These are phyloP conservation scores for Drosophila lini DNA, from an alignment of 1,140 invertebrate genomes.

Conservation along the genomic window DNA sequence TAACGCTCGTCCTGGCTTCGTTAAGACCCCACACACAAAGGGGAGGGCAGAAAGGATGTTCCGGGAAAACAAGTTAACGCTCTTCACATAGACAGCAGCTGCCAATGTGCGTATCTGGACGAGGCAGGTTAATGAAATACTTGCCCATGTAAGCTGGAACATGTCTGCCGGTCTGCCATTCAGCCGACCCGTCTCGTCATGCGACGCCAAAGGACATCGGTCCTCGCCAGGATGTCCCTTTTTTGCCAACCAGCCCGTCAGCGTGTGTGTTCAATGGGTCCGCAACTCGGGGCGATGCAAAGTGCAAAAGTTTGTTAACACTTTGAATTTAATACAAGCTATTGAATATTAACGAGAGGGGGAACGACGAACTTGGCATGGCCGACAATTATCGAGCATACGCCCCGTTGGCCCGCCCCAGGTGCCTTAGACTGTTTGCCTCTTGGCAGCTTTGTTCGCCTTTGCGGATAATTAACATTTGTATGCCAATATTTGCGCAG, in stretches of 20 bases:
- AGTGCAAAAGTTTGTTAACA: slow-evolving; percentile 68
- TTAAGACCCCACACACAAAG: slow-evolving; percentile 17
- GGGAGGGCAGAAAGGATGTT: slow-evolving; percentile 10
- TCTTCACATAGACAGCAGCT: slow-evolving; percentile 59
- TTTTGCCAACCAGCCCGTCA: slow-evolving; percentile 2
- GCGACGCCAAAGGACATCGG: slow-evolving; percentile 29
- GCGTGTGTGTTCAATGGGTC: slow-evolving; percentile 15
- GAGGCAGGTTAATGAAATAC: slow-evolving; percentile 81
- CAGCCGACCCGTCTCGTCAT: slow-evolving; percentile 25
- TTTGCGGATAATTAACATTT: slow-evolving; percentile 64
- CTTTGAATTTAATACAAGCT: slow-evolving; percentile 53
- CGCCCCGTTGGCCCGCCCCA: slow-evolving; percentile 12
- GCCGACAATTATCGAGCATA: slow-evolving; percentile 41
- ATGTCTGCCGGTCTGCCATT: slow-evolving; percentile 29
- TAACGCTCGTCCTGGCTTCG: slow-evolving; percentile 30
- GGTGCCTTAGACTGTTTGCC: slow-evolving; percentile 15
- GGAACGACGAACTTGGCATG: not conserved
- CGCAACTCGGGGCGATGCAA: slow-evolving; percentile 34
- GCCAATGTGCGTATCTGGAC: slow-evolving; percentile 68
- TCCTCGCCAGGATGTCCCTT: slow-evolving; percentile 14
- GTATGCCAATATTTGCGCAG: slow-evolving; percentile 61
- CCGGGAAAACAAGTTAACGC: slow-evolving; percentile 62
- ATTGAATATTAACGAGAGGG: slow-evolving; percentile 44
- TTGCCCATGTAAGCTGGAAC: slow-evolving; percentile 52
- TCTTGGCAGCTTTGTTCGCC: slow-evolving; percentile 12